Evolutionary conservation across 1,140 invertebrate genomes (phyloP).

Genomic region (Odontomachus brunneus): DNA sequence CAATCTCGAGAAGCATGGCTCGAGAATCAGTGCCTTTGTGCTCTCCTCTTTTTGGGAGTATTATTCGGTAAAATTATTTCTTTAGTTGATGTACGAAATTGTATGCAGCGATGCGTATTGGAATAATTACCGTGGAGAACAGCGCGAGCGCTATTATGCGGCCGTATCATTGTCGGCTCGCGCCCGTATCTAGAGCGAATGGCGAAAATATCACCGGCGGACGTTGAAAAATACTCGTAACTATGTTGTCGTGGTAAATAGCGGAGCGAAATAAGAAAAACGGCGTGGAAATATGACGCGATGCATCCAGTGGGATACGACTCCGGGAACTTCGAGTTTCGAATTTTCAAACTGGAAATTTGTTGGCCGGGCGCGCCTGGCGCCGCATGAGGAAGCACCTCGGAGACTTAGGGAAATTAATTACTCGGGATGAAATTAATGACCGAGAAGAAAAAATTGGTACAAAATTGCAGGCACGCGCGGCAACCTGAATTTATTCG

Average conservation of each 20-base stretch:
- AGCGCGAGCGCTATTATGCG: background rate
- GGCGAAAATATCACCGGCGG: conserved; percentile 44
- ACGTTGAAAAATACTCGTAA: conserved; percentile 58
- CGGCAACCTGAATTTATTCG: conserved; percentile 29
- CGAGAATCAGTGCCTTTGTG: background rate
- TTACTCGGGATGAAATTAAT: conserved; percentile 49
- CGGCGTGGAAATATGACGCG: conserved; percentile 57
- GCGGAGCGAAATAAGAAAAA: conserved; percentile 51
- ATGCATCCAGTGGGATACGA: conserved; percentile 51
- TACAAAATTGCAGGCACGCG: background rate
- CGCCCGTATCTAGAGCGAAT: background rate
- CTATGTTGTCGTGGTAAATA: conserved; percentile 59
- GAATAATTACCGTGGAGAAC: conserved; percentile 11
- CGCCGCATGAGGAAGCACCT: conserved; percentile 40
- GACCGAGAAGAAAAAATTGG: background rate
- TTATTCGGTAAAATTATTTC: conserved; percentile 6
- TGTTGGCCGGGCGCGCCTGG: conserved; percentile 8
- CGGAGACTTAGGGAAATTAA: conserved; percentile 50
- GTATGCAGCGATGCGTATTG: conserved; percentile 5
- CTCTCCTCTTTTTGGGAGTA: background rate
- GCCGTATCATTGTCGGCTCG: background rate
- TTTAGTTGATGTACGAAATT: background rate
- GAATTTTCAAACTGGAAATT: conserved; percentile 57
- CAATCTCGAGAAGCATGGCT: too few relatives aligned
- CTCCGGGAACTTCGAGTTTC: conserved; percentile 33